phyloP scores from a whole-genome alignment of 1,140 invertebrate species.

The Drosophila orena region DNA sequence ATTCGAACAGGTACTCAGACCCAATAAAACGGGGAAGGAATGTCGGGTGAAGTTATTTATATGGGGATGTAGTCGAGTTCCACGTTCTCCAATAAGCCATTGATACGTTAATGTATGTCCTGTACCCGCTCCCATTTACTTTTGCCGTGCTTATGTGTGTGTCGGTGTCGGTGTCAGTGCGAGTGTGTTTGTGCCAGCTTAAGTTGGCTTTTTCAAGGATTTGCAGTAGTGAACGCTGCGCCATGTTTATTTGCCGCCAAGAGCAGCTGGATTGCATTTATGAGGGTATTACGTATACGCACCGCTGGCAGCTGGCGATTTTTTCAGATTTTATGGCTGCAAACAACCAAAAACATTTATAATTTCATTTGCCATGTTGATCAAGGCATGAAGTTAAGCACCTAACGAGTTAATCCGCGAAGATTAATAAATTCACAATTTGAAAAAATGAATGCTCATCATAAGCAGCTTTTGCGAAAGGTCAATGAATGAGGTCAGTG shows the following conservation, averaged over 20 bases:
- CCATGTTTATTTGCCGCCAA: conserved; percentile 37
- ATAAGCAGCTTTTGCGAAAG: neutral
- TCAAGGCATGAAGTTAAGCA: conserved; percentile 5
- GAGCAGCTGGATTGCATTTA: conserved; percentile 42
- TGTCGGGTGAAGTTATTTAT: conserved; percentile 28
- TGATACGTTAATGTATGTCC: conserved; percentile 75
- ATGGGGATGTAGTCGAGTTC: conserved; percentile 26
- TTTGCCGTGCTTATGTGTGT: too few relatives aligned
- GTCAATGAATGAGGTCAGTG: neutral
- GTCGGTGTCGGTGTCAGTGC: conserved; percentile 19
- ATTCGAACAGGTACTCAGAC: conserved; percentile 53
- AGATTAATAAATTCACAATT: neutral
- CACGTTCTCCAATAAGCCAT: conserved; percentile 61
- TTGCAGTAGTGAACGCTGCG: conserved; percentile 34
- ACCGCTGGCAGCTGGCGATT: conserved; percentile 11
- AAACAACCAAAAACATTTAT: conserved; percentile 27
- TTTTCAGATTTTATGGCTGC: conserved; percentile 16
- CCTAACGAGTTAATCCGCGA: conserved; percentile 7
- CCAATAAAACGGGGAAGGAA: conserved; percentile 4
- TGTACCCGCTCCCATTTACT: neutral
- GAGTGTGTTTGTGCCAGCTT: conserved; percentile 44
- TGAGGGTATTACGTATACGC: conserved; percentile 49
- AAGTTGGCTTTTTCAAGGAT: conserved; percentile 61
- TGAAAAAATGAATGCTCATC: conserved; percentile 3
- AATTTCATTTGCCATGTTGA: conserved; percentile 30